phyloP scores from a whole-genome alignment of 2,888 invertebrate genomes.

The Dasysyrphus albostriatus region DNA sequence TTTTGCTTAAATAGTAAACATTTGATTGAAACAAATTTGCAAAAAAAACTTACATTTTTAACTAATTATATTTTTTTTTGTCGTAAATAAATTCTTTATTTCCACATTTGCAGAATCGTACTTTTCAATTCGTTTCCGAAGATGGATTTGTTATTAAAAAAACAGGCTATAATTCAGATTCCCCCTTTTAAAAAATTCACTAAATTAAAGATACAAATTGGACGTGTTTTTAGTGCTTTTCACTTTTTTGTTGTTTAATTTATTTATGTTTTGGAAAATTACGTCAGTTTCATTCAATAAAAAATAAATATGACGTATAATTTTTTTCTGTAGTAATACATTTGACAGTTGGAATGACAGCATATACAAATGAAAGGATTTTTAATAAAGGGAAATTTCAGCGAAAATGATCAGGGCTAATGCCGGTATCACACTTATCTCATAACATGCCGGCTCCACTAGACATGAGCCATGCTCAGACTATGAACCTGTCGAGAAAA shows the following conservation, averaged over 20 bases:
- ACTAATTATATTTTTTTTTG: not conserved
- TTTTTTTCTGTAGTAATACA: slow-evolving; percentile 20
- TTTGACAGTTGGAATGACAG: slow-evolving; percentile 49
- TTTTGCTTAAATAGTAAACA: not conserved
- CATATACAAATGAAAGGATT: no score
- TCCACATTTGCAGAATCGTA: slow-evolving; percentile 24
- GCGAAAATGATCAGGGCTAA: no score
- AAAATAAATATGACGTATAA: slow-evolving; percentile 64
- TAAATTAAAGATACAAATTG: slow-evolving; percentile 1
- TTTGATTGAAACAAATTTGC: slow-evolving; percentile 2
- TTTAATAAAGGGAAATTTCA: no score
- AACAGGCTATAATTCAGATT: no score
- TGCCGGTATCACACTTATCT: no score
- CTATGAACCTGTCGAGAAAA: no score
- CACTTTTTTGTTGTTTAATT: slow-evolving; percentile 35
- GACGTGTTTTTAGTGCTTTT: slow-evolving; percentile 24
- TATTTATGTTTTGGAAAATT: slow-evolving; percentile 73
- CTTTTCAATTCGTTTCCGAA: not conserved
- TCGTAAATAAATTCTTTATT: not conserved
- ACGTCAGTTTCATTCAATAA: slow-evolving; percentile 72
- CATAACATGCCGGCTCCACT: no score
- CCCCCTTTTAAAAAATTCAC: not conserved
- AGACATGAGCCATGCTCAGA: no score
- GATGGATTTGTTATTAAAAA: no score
- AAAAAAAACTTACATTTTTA: slow-evolving; percentile 62